Evolutionary conservation across 2,888 invertebrate species (phyloP), one percentile per base, ranked within the genome.

Genomic region (Cephonodes hylas): DNA sequence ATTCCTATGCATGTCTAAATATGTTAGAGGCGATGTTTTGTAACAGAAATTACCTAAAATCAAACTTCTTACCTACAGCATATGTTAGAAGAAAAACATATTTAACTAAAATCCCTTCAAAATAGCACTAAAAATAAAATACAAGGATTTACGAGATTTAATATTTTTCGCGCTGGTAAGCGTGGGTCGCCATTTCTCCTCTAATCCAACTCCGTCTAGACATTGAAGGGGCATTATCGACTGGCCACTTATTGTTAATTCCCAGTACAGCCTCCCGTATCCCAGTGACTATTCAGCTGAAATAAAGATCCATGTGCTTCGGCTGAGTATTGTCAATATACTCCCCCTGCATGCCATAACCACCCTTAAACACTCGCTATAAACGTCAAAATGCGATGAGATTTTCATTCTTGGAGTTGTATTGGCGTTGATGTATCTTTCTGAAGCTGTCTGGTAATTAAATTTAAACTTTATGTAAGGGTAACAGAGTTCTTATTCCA

Each of bases 191-290:
- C 63, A 63, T 48, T 46, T 34, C 68, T 63, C 63, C 66, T 68
- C 59, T 61, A 64, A 66, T 64, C 68, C 59, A 57, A 66, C 68
- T 65, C 64, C 48, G 80, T 79, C 81, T 79, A 81, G 81, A 81
- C 81, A 71, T 71, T 70, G 64, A 65, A 71, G 68, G 69, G 66
- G 65, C 66, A 72, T 65, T 59, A 65, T 20, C 34, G 46, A 31
- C 31, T 18, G 18, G 18, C 53, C 53, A 48, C 48, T 15, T 48
- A 25, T 48, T 48, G 31, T 31, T 18, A 53, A 27, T 42, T 70
- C 65, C 48, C 1, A 31, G n/a, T 18, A 53, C 31, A 53, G 7
- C 20, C 2, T 18, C 15, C 48, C 27, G 18, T 31, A 31, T 53
- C 18, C 53, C 8, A 20, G 27, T 7, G 18, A 53, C 53, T 53